These are phyloP conservation scores for Hippopotamus amphibius DNA, from an alignment of 2,113 vertebrate species.

Conservation along the genomic window DNA sequence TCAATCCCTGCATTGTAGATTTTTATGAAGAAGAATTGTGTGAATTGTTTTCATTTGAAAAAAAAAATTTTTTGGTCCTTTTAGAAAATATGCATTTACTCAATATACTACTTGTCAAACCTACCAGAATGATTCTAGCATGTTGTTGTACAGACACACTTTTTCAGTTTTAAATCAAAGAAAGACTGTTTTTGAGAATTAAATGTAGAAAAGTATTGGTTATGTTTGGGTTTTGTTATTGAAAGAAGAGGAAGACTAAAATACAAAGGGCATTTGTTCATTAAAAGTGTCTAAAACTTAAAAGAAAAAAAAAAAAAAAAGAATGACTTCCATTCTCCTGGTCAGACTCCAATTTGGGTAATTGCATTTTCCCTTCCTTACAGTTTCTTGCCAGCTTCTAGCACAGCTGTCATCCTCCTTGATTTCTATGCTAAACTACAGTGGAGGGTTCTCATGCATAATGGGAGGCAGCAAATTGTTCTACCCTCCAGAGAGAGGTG, in stretches of 20 bases:
- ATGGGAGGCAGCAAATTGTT: background rate
- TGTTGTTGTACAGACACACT: background rate
- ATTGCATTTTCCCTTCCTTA: background rate
- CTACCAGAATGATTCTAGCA: background rate
- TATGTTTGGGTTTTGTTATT: conserved; percentile 7
- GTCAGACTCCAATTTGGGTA: background rate
- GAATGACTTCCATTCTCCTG: background rate
- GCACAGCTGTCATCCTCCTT: background rate
- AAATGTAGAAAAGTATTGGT: background rate
- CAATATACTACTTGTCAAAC: background rate
- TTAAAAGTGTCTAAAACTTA: conserved; percentile 21
- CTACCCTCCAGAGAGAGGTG: background rate
- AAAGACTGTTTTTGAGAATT: background rate
- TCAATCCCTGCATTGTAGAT: background rate
- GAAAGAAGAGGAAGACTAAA: background rate
- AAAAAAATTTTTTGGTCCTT: background rate
- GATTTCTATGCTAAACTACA: background rate
- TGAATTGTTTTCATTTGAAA: background rate
- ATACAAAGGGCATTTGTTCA: background rate
- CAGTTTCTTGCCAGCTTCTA: background rate
- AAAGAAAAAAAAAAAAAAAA: background rate
- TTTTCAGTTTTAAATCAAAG: background rate
- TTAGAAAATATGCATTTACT: background rate
- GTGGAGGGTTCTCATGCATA: background rate
- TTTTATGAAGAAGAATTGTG: background rate